Evolutionary conservation across 2,888 invertebrate species (phyloP), one percentile per base, ranked within the genome.

Genomic region (Pogonocherus hispidulus): DNA sequence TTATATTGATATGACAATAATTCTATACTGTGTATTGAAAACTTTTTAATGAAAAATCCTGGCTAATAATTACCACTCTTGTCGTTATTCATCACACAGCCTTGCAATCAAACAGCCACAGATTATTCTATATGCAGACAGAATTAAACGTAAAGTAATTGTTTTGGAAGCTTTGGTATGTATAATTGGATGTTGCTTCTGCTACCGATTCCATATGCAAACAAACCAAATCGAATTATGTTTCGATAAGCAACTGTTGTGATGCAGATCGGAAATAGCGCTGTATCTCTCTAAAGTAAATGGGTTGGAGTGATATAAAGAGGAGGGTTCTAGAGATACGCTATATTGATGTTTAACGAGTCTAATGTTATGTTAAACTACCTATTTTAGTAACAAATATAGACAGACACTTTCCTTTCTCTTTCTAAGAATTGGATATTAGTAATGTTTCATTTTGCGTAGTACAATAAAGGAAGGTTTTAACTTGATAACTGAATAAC

Each of bases 171-270:
- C 60, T 60, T 47, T 59, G 47, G 54, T 52, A 68, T 63, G 59
- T 64, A 54, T 64, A 68, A 68, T 68, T 68, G 63, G 67, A 68
- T 59, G 59, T 68, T 64, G 60, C 41, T 60, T 60, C 60, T 52
- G 66, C 35, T 67, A 44, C 51, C 57, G 22, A 27, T 22, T 44
- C 52, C 55, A 56, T 35, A 57, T 57, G 67, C 63, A 63, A 67
- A 67, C 51, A 57, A 63, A 52, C 54, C 63, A 64, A 35, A 16
- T 20, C 59, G 56, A 69, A 57, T 66, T 56, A 65, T 69, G 66
- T 69, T 63, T 51, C 66, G 69, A 69, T 66, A 66, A 55, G 55
- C 44, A 51, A 62, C 56, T 56, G 49, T 69, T 62, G 44, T 57
- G 27, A 65, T 64, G 60, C 63, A 69, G 51, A 62, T 66, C 52